Conservation (phyloP, 2,113 vertebrate genomes). For the Larimichthys crocea region DNA sequence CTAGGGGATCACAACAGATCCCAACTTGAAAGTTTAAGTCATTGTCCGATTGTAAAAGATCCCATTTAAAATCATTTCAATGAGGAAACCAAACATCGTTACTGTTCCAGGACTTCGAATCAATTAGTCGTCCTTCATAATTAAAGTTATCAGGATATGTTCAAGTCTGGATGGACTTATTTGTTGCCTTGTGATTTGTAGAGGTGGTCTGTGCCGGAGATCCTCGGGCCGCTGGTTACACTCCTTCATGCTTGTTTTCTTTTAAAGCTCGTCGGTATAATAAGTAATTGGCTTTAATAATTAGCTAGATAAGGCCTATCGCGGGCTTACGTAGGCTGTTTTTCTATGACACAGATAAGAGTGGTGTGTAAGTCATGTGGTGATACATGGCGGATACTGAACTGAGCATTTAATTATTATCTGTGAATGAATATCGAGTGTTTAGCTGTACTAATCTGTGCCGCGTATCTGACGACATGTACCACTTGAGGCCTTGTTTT, state of each 20-base stretch:
- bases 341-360: slow-evolving; percentile 41
- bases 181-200: not conserved
- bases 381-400: slow-evolving; percentile 34
- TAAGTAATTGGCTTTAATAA: slow-evolving; percentile 50
- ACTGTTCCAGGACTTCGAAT: not conserved
- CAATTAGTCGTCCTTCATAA: slow-evolving; percentile 1
- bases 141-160: not conserved
- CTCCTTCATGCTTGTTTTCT: not conserved
- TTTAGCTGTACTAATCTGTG: not conserved
- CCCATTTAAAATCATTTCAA: not conserved
- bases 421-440: not conserved
- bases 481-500: not conserved
- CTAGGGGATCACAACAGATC: slow-evolving; percentile 60
- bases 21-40: slow-evolving; percentile 10
- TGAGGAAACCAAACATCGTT: slow-evolving; percentile 25
- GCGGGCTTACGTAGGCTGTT: slow-evolving; percentile 19
- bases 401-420: slow-evolving; percentile 34
- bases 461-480: not conserved
- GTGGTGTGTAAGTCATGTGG: slow-evolving; percentile 33
- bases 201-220: not conserved
- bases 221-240: not conserved
- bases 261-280: slow-evolving; percentile 21
- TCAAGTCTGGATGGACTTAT: too few relatives aligned
- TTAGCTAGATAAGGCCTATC: slow-evolving; percentile 44
- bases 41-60: slow-evolving; percentile 6